Evolutionary conservation across 2,888 invertebrate species (phyloP).

Genomic region (Julus scandinavius): DNA sequence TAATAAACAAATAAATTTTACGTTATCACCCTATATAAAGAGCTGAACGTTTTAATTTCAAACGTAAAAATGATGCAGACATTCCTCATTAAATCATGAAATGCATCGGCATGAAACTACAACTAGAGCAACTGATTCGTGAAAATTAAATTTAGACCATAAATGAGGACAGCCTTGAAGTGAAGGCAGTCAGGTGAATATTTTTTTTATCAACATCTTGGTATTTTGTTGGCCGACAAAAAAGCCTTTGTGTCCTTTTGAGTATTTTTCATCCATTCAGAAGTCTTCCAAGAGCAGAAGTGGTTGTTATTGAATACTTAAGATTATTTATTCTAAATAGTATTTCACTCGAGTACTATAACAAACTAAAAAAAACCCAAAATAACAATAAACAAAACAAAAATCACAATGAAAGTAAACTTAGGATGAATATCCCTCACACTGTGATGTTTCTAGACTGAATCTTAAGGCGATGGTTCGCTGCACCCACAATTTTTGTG

Average conservation of each 20-base stretch:
- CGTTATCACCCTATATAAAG: not conserved
- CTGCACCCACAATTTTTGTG: no score
- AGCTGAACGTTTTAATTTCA: not conserved
- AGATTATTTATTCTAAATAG: no score
- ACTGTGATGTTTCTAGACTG: no score
- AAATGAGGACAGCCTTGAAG: conserved; percentile 27
- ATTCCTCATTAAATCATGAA: not conserved
- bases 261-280: no score
- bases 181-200: not conserved
- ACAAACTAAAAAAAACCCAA: no score
- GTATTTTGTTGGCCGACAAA: not conserved
- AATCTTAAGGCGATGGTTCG: no score
- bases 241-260: not conserved
- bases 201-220: not conserved
- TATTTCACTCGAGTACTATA: no score
- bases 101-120: not conserved
- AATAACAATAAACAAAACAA: no score
- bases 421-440: no score
- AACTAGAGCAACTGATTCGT: not conserved
- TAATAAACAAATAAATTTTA: conserved; percentile 8
- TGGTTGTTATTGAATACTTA: no score
- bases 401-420: no score
- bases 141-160: not conserved
- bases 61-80: not conserved
- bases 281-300: no score